Percentiles rank a stretch among this genome's conserved stretches.
Conservation (phyloP, 2,113 vertebrate genomes). For the Emydocephalus ijimae region DNA sequence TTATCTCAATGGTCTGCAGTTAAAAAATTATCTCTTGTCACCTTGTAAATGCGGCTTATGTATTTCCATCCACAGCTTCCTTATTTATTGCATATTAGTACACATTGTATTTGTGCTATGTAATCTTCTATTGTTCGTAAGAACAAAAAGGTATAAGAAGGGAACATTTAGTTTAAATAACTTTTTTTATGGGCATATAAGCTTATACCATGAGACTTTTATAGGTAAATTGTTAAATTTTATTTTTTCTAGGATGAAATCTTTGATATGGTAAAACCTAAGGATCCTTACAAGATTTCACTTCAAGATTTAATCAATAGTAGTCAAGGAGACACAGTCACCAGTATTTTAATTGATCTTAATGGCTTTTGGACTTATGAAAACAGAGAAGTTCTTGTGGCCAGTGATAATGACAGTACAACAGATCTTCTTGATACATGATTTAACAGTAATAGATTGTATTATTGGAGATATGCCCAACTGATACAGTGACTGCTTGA, state of each 20-base stretch:
- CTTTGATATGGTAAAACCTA: slow-evolving; percentile 98
- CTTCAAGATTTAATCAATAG: slow-evolving; percentile 96
- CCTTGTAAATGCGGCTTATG: neutral
- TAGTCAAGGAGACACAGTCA: slow-evolving; percentile 95
- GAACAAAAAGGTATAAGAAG: neutral
- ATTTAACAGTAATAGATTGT: slow-evolving; percentile 53
- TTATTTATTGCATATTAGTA: neutral
- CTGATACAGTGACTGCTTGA: slow-evolving; percentile 29
- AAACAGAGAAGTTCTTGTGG: slow-evolving; percentile 95
- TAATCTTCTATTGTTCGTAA: neutral
- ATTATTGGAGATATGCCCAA: slow-evolving; percentile 22
- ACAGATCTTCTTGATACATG: slow-evolving; percentile 84
- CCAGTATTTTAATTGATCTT: slow-evolving; percentile 95
- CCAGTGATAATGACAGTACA: slow-evolving; percentile 80
- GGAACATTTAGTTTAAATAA: neutral
- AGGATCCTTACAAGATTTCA: slow-evolving; percentile 92
- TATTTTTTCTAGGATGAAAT: slow-evolving; percentile 87
- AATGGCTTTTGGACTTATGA: slow-evolving; percentile 99
- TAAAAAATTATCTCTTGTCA: neutral
- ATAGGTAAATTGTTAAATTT: slow-evolving; percentile 28
- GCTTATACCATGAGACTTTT: neutral
- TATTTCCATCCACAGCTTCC: neutral
- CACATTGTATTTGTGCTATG: neutral
- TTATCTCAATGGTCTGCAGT: neutral
- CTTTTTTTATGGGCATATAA: neutral